These are phyloP conservation scores for Cyclina sinensis DNA, from an alignment of 1,140 invertebrate species.

Conservation along the genomic window DNA sequence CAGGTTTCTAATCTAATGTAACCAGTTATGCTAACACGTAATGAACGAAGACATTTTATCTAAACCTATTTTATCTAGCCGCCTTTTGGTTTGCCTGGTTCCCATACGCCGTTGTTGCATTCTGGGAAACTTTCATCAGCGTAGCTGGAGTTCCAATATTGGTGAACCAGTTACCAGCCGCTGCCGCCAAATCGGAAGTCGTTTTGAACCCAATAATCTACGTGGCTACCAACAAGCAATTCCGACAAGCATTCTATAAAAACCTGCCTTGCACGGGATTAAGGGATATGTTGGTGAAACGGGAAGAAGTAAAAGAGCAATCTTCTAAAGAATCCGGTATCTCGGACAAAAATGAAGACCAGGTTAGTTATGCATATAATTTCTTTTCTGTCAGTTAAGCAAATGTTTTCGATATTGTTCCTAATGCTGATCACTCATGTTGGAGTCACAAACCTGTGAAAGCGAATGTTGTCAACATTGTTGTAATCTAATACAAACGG, in stretches of 20 bases:
- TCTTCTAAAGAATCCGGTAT: slow-evolving; percentile 3
- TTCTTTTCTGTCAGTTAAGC: no score
- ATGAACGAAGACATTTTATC: no score
- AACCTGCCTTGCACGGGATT: not conserved
- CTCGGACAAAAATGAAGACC: not conserved
- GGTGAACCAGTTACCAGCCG: slow-evolving; percentile 62
- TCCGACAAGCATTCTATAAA: slow-evolving; percentile 67
- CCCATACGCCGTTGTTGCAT: slow-evolving; percentile 74
- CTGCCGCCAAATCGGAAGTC: slow-evolving; percentile 71
- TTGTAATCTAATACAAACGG: no score
- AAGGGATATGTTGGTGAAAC: not conserved
- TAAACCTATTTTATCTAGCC: no score
- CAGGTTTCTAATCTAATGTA: no score
- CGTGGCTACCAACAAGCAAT: slow-evolving; percentile 75
- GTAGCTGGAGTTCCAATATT: slow-evolving; percentile 26
- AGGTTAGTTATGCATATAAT: not conserved
- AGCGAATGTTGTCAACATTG: no score
- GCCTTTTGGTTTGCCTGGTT: slow-evolving; percentile 70
- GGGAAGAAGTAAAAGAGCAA: not conserved
- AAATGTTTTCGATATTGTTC: no score
- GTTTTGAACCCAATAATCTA: slow-evolving; percentile 79
- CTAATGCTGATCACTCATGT: no score
- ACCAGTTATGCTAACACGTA: no score
- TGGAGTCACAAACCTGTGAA: no score
- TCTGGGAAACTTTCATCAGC: slow-evolving; percentile 65